Percentiles rank a stretch among this genome's conserved stretches.
Evolutionary conservation across 2,113 vertebrate genomes (phyloP).

Genomic region (Sitta europaea): DNA sequence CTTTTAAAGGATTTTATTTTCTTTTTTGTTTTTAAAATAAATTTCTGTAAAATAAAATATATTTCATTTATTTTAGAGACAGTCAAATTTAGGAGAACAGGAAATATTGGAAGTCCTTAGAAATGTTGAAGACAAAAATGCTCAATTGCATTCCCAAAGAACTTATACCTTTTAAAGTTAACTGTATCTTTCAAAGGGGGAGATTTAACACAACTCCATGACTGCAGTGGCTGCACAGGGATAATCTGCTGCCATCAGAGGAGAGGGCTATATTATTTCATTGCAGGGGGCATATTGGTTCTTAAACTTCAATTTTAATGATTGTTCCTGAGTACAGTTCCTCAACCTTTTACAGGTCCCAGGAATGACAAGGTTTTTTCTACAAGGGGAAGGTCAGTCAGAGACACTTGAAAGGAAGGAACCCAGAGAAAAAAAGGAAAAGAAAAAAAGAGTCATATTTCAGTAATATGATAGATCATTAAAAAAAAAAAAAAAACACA

Average conservation of each 20-base stretch:
- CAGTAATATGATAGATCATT: not conserved
- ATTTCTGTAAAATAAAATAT: not conserved
- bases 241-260: not conserved
- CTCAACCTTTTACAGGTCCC: not conserved
- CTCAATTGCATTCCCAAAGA: fast-evolving
- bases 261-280: not conserved
- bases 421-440: not conserved
- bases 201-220: not conserved
- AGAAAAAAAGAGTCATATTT: fast-evolving
- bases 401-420: not conserved
- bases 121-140: not conserved
- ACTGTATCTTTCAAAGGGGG: not conserved
- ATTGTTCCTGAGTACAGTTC: not conserved
- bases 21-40: not conserved
- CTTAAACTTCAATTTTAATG: not conserved
- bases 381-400: not conserved
- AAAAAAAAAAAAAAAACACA: not conserved
- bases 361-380: not conserved
- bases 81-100: not conserved
- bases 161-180: not conserved
- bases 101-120: not conserved
- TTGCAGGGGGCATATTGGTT: not conserved
- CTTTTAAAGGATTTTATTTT: not conserved
- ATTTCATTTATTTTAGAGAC: not conserved
- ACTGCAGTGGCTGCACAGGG: not conserved